These are phyloP conservation scores for Corythoichthys intestinalis DNA, from an alignment of 2,113 vertebrate genomes.

Conservation along the genomic window DNA sequence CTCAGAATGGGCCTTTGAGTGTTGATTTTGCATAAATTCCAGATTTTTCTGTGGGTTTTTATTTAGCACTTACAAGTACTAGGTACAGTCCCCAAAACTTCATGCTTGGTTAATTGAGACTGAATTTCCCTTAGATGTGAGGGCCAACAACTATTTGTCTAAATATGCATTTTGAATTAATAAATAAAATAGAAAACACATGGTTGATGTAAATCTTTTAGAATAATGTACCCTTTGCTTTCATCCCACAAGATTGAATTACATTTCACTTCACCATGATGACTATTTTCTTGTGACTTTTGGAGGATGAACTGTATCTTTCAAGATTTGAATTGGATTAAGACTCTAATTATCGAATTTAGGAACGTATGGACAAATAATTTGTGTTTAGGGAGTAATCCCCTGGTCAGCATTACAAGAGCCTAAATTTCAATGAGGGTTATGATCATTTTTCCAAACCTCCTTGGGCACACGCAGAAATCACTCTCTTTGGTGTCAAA, in stretches of 20 bases:
- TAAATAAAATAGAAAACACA: not conserved
- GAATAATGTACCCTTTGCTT: not conserved
- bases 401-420: not conserved
- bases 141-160: no score
- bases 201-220: not conserved
- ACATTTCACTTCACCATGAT: not conserved
- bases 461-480: conserved; percentile 62
- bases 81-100: no score
- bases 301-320: not conserved
- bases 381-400: not conserved
- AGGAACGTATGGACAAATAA: not conserved
- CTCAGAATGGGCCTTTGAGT: no score
- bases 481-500: conserved; percentile 60
- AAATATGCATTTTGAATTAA: no score
- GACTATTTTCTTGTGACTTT: not conserved
- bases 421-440: conserved; percentile 21
- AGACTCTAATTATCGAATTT: not conserved
- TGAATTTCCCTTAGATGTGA: no score
- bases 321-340: not conserved
- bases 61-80: no score
- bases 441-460: conserved; percentile 27
- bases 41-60: no score
- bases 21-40: no score
- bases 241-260: not conserved
- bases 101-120: no score